Percentiles rank a stretch among this genome's conserved stretches.
phyloP scores from a whole-genome alignment of 2,888 invertebrate genomes.

The Choristoneura rosaceana region DNA sequence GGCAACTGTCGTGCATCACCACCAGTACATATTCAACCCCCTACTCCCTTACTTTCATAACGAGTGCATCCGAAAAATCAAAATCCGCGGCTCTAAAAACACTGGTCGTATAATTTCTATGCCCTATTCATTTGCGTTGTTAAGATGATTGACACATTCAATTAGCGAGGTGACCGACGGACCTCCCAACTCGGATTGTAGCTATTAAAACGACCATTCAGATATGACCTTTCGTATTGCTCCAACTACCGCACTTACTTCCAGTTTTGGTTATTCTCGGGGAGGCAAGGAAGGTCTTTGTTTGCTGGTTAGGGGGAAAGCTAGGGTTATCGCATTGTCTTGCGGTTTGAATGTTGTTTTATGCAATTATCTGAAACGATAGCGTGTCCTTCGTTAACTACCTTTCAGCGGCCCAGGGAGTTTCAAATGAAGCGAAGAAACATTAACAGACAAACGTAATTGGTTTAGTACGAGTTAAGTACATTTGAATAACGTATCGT shows the following conservation, averaged over 20 bases:
- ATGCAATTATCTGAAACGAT: conserved; percentile 76
- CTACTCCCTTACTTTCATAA: conserved; percentile 42
- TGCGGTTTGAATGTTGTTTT: conserved; percentile 79
- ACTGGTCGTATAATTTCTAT: conserved; percentile 50
- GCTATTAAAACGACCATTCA: conserved; percentile 64
- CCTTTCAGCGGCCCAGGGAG: conserved; percentile 69
- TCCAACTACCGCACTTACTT: conserved; percentile 33
- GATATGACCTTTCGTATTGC: conserved; percentile 51
- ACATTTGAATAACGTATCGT: conserved; percentile 27
- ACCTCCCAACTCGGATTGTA: conserved; percentile 83
- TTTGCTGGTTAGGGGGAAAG: conserved; percentile 57
- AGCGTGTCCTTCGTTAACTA: conserved; percentile 78
- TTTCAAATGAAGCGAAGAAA: conserved; percentile 35
- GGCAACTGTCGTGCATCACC: conserved; percentile 64
- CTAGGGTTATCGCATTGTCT: conserved; percentile 73
- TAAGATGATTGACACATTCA: conserved; percentile 93
- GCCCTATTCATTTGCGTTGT: conserved; percentile 87
- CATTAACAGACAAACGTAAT: conserved; percentile 25
- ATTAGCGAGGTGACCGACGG: conserved; percentile 88
- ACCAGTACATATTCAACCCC: conserved; percentile 54
- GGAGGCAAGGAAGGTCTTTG: conserved; percentile 51
- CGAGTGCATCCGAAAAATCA: conserved; percentile 2
- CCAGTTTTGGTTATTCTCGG: conserved; percentile 25
- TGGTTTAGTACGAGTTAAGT: conserved; percentile 28
- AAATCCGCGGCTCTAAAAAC: conserved; percentile 17